phyloP scores from a whole-genome alignment of 2,797 vertebrate species.

The Sebastolobus altivelis region DNA sequence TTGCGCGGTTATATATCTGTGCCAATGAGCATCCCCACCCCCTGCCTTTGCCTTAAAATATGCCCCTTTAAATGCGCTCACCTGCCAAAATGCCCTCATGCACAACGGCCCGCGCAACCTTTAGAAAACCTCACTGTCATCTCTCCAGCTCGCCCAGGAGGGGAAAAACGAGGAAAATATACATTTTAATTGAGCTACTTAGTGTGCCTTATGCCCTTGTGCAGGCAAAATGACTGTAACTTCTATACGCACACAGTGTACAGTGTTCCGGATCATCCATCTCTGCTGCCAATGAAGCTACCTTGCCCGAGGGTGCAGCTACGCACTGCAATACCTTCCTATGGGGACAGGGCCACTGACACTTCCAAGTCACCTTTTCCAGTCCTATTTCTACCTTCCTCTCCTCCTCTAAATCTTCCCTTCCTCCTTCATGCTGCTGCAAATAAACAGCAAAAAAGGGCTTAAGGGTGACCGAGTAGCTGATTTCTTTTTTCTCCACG shows the following conservation, averaged over 20 bases:
- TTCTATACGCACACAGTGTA: constrained; percentile 71
- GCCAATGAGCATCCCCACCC: constrained; percentile 58
- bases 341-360: constrained; percentile 73
- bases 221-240: constrained; percentile 66
- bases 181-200: constrained; percentile 80
- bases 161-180: constrained; percentile 74
- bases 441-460: constrained; percentile 74
- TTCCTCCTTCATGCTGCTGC: constrained; percentile 70
- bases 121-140: constrained; percentile 72
- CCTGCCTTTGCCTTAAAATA: constrained; percentile 58
- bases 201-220: constrained; percentile 75
- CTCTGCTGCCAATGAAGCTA: constrained; percentile 80
- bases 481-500: constrained; percentile 66
- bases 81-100: constrained; percentile 68
- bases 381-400: constrained; percentile 62
- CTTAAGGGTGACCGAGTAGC: constrained; percentile 69
- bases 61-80: constrained; percentile 66
- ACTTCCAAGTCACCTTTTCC: constrained; percentile 77
- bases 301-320: constrained; percentile 80
- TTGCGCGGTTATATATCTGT: constrained; percentile 52
- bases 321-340: constrained; percentile 67
- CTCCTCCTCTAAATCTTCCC: constrained; percentile 43
- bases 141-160: constrained; percentile 67
- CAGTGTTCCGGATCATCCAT: constrained; percentile 81
- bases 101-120: constrained; percentile 65